Conservation (phyloP, 2,797 vertebrate species). For the Meriones psammophilus region DNA sequence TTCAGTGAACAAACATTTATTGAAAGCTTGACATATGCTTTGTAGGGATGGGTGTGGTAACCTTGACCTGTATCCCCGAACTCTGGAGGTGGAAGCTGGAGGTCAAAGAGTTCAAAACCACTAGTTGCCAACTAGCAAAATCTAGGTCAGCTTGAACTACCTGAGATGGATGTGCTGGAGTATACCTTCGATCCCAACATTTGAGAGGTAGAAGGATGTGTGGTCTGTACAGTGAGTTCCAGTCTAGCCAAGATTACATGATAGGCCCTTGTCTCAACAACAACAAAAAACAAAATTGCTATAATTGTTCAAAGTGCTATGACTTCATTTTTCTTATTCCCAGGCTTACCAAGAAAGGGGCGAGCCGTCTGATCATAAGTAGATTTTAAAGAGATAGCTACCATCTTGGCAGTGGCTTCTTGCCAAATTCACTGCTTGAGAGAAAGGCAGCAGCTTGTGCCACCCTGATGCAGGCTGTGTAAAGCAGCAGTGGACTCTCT, state of each 20-base stretch:
- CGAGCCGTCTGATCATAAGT: neutral
- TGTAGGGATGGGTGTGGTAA: neutral
- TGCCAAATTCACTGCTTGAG: neutral
- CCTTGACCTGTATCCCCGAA: neutral
- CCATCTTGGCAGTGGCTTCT: neutral
- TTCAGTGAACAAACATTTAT: neutral
- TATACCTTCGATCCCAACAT: neutral
- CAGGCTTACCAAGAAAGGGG: neutral
- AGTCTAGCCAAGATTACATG: neutral
- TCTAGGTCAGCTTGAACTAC: neutral
- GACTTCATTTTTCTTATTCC: neutral
- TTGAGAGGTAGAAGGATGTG: neutral
- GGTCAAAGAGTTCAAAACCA: neutral
- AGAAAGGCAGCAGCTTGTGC: neutral
- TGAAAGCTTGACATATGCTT: neutral
- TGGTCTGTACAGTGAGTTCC: neutral
- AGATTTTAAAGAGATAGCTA: neutral
- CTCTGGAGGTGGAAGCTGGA: neutral
- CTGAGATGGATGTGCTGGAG: neutral
- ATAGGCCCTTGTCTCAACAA: neutral
- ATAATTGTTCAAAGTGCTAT: neutral
- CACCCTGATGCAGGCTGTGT: neutral
- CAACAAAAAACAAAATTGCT: too few species aligned
- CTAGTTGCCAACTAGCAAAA: neutral
- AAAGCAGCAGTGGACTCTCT: neutral